Conservation (phyloP, 2,797 vertebrate genomes). For the Coccyzus lansbergi region DNA sequence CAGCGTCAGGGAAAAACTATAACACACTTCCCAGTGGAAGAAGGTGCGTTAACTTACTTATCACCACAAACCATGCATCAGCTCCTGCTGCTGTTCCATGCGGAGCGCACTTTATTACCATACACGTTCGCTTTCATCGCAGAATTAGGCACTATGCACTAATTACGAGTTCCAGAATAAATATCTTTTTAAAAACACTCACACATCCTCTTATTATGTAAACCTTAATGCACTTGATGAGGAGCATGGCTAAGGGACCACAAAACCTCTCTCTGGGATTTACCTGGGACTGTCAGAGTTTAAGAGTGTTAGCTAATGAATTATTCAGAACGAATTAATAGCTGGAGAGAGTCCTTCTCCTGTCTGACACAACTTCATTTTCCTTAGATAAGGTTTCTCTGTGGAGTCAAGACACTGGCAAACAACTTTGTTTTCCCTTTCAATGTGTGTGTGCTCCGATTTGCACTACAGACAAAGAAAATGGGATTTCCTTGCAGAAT, state of each 20-base stretch:
- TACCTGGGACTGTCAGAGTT: conserved; percentile 59
- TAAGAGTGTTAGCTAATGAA: conserved; percentile 72
- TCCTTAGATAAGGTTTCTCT: conserved; percentile 72
- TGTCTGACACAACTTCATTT: conserved; percentile 73
- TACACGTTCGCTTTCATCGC: background rate
- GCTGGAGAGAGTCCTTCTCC: conserved; percentile 70
- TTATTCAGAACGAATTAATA: conserved; percentile 76
- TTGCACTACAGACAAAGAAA: background rate
- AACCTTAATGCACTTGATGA: conserved; percentile 39
- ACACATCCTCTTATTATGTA: conserved; percentile 25
- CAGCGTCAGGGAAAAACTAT: background rate
- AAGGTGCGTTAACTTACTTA: background rate
- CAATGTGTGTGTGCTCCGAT: background rate
- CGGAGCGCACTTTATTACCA: background rate
- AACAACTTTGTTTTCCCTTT: conserved; percentile 56
- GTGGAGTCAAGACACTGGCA: conserved; percentile 43
- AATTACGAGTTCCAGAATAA: conserved; percentile 31
- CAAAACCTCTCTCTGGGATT: conserved; percentile 38
- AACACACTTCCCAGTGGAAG: background rate
- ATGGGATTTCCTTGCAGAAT: background rate
- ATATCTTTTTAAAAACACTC: conserved; percentile 45
- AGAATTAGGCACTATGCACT: background rate
- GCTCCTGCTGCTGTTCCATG: background rate
- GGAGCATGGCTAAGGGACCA: conserved; percentile 20
- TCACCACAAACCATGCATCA: background rate